These are phyloP conservation scores for Trilocha varians DNA, from an alignment of 2,888 invertebrate genomes.

Conservation along the genomic window DNA sequence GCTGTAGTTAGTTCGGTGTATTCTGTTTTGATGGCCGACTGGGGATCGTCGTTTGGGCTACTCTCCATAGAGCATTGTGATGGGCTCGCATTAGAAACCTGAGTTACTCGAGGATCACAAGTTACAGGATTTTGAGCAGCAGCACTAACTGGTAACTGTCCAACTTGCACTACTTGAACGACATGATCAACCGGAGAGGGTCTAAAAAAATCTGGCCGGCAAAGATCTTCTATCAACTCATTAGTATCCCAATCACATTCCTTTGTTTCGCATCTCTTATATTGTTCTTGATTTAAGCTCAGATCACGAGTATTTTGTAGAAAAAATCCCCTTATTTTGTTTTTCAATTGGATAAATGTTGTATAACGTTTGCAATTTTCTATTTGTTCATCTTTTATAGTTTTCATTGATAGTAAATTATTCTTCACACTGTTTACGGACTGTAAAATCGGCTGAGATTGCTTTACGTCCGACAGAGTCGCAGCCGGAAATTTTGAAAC, in stretches of 20 bases:
- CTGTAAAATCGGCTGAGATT: conserved; percentile 63
- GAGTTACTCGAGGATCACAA: conserved; percentile 63
- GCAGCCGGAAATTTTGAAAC: conserved; percentile 66
- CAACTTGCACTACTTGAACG: conserved; percentile 76
- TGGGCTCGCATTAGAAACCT: conserved; percentile 58
- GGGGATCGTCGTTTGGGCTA: conserved; percentile 44
- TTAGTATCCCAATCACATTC: conserved; percentile 5
- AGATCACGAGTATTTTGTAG: conserved; percentile 40
- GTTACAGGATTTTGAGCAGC: conserved; percentile 62
- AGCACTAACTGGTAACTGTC: conserved; percentile 58
- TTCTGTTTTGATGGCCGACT: conserved; percentile 51
- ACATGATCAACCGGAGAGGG: conserved; percentile 54
- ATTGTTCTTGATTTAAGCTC: conserved; percentile 20
- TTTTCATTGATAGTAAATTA: conserved; percentile 2
- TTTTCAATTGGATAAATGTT: conserved; percentile 36
- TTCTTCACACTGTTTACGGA: conserved; percentile 28
- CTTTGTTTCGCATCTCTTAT: conserved; percentile 7
- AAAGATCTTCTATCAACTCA: conserved; percentile 18
- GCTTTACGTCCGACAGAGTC: conserved; percentile 75
- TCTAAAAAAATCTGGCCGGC: conserved; percentile 70
- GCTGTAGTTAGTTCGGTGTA: conserved; percentile 65
- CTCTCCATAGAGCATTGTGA: conserved; percentile 57
- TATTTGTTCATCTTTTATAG: conserved; percentile 24
- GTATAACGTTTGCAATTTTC: conserved; percentile 30
- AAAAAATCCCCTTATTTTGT: conserved; percentile 52